Evolutionary conservation across 2,113 vertebrate genomes (phyloP).

Genomic region (Phaethornis superciliosus): DNA sequence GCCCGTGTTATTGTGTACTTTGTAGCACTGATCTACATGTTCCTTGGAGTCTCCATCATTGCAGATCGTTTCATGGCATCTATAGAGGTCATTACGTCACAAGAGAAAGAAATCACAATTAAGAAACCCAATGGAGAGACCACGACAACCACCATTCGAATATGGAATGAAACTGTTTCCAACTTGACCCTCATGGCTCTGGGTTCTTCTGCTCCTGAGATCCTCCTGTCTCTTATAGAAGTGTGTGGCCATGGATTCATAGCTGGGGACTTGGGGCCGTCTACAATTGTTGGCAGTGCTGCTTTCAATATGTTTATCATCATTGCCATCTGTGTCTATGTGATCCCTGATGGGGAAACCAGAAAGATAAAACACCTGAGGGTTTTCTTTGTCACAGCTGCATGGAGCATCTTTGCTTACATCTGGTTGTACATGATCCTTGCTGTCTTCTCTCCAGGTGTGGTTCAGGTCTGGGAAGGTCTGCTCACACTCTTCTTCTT

Average conservation of each 20-base stretch:
- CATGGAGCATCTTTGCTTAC: constrained; percentile 98
- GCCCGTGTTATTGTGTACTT: constrained; percentile 99
- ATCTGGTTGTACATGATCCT: constrained; percentile 99
- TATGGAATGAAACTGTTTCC: constrained; percentile 99
- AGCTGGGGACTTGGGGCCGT: constrained; percentile 92
- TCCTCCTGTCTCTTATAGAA: constrained; percentile 95
- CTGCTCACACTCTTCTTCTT: constrained; percentile 96
- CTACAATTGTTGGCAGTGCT: constrained; percentile 96
- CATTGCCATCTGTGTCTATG: constrained; percentile 94
- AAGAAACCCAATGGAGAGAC: constrained; percentile 97
- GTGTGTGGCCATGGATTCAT: constrained; percentile 93
- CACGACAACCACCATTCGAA: constrained; percentile 89
- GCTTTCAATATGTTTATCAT: constrained; percentile 99
- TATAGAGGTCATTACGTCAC: constrained; percentile 98
- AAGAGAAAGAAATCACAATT: constrained; percentile 94
- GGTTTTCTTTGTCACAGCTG: constrained; percentile 96
- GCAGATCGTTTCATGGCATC: constrained; percentile 99
- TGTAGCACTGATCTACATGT: constrained; percentile 99
- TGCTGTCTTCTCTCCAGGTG: constrained; percentile 95
- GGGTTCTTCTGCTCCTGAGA: constrained; percentile 96
- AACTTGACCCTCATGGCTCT: constrained; percentile 98
- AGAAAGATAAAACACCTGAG: constrained; percentile 96
- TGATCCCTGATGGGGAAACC: constrained; percentile 94
- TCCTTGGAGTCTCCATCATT: constrained; percentile 97
- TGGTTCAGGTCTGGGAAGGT: constrained; percentile 97